Evolutionary conservation across 1,140 invertebrate species (phyloP).

Genomic region (Leguminivora glycinivorella): DNA sequence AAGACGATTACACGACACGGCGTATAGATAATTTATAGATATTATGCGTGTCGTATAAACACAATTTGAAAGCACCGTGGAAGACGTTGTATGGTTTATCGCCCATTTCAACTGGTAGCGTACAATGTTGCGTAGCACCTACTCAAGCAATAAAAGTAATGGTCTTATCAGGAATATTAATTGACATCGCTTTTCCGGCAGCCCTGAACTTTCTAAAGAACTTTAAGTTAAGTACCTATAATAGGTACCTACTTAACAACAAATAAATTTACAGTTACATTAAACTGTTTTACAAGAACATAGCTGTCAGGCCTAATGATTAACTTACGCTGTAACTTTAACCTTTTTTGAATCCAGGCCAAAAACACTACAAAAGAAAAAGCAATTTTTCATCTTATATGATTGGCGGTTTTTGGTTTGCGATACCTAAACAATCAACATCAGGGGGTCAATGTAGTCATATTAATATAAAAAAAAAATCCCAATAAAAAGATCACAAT

Average conservation of each 20-base stretch:
- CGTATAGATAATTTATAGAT: slow-evolving; percentile 58
- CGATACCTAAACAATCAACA: no score
- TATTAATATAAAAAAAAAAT: background rate
- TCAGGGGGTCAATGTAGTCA: no score
- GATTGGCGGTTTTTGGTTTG: no score
- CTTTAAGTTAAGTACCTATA: background rate
- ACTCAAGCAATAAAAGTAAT: slow-evolving; percentile 19
- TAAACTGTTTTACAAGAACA: no score
- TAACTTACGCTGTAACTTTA: no score
- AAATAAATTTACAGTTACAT: no score
- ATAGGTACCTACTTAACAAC: no score
- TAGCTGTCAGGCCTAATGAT: no score
- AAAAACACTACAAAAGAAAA: no score
- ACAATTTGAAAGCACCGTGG: slow-evolving; percentile 5
- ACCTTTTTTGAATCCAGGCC: no score
- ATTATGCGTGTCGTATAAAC: slow-evolving; percentile 46
- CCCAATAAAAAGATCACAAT: no score
- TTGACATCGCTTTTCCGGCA: background rate
- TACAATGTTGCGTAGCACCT: slow-evolving; percentile 5
- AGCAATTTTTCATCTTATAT: no score
- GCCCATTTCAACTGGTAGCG: background rate
- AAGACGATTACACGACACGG: slow-evolving; percentile 55
- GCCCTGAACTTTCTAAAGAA: background rate
- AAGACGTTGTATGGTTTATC: background rate
- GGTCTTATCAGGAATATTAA: background rate